These are phyloP conservation scores for Vicugna pacos DNA, from an alignment of 2,113 vertebrate genomes.

Conservation along the genomic window DNA sequence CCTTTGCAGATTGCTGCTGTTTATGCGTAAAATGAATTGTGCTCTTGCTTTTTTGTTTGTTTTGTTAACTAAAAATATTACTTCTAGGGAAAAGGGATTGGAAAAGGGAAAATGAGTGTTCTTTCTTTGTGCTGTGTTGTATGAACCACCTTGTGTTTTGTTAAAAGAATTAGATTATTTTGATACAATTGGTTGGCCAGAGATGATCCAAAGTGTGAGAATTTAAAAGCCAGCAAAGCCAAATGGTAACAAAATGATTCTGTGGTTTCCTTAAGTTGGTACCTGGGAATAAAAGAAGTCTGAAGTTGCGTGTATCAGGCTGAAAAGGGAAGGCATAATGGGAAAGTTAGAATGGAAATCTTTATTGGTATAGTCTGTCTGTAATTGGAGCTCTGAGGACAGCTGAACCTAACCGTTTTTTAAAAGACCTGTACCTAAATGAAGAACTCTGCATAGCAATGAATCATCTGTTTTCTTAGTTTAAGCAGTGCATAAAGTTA, in stretches of 20 bases:
- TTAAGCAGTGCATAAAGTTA: slow-evolving; percentile 41
- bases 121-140: slow-evolving; percentile 36
- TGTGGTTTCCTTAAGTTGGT: slow-evolving; percentile 35
- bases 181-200: slow-evolving; percentile 8
- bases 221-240: slow-evolving; percentile 35
- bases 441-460: background rate
- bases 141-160: slow-evolving; percentile 49
- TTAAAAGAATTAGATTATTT: slow-evolving; percentile 39
- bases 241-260: slow-evolving; percentile 28
- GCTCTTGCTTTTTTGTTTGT: background rate
- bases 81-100: slow-evolving; percentile 18
- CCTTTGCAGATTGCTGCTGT: background rate
- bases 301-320: background rate
- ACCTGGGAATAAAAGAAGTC: background rate
- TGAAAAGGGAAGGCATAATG: background rate
- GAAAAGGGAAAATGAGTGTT: slow-evolving; percentile 33
- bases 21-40: slow-evolving; percentile 40
- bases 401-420: background rate
- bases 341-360: slow-evolving; percentile 22
- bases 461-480: slow-evolving; percentile 7
- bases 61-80: slow-evolving; percentile 36
- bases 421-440: background rate
- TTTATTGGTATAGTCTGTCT: slow-evolving; percentile 28
- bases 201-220: background rate
- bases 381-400: slow-evolving; percentile 31